Conservation (phyloP, 2,113 vertebrate species). For the Empidonax alnorum region DNA sequence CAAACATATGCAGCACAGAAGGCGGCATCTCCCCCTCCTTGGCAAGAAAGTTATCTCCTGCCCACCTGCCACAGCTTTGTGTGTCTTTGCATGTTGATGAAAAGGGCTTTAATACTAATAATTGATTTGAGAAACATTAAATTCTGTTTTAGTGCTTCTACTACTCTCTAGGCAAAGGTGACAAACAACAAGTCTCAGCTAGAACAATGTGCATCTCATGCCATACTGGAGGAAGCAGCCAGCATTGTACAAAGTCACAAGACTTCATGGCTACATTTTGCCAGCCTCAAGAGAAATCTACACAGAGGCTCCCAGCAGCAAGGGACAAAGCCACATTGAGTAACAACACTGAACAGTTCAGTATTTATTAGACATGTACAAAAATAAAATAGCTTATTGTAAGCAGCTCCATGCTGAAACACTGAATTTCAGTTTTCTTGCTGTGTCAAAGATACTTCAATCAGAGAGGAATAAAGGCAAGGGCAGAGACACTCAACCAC, state of each 20-base stretch:
- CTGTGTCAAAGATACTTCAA: not conserved
- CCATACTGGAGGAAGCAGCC: not conserved
- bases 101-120: not conserved
- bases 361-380: not conserved
- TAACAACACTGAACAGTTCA: not conserved
- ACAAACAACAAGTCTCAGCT: not conserved
- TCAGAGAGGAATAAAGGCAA: not conserved
- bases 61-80: not conserved
- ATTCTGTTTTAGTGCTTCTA: not conserved
- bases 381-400: conserved; percentile 31
- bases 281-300: not conserved
- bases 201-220: not conserved
- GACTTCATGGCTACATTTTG: not conserved
- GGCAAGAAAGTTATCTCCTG: not conserved
- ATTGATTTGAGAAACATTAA: not conserved
- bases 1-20: not conserved
- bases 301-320: not conserved
- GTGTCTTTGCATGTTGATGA: not conserved
- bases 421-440: conserved; percentile 22
- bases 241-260: not conserved
- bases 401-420: not conserved
- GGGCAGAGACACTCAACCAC: not conserved
- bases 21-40: not conserved
- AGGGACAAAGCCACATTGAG: not conserved
- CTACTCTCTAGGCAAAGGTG: not conserved